Base-by-base conservation (phyloP, 2,888 invertebrate species). In the Octodonta nipae region DNA sequence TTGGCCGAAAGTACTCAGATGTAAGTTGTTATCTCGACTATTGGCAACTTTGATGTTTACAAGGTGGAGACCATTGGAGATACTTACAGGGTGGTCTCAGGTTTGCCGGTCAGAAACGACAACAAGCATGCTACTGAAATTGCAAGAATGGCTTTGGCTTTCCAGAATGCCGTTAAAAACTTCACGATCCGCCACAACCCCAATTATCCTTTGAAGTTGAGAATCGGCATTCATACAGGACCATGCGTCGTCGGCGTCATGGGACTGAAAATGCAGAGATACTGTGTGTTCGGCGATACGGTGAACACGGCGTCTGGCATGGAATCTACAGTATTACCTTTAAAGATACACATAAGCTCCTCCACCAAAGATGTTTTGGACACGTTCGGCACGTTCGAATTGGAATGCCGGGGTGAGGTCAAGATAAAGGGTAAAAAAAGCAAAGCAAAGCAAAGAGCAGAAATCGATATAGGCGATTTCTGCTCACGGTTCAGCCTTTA, bases 61-160 rank as follows among this genome's bases (percentile, higher is more conserved):
- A 96, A 96, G 75, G 88, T 95, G 51, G 89, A 91, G 64, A 91
- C 89, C 5, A 91, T 89, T 44, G 89, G 89, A 0, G 89, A 91
- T 54, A 88, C 89, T 1, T 91, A 91, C 59, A 89, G 91, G 89
- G 89, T 91, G 2, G 87, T 87, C 2, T 87, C 86, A 0, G 95
- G 96, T 4, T 65, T 96, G 26, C 95, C 96, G 0, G 78, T 83
- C 44, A 72, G 86, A 25, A 93, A 93, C 56, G 92, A 87, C 0
- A 80, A 77, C 45, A 68, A 76, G 24, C 96, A 96, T 63, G 92
- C 93, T 0, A 71, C 84, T 28, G 93, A 95, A 64, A 86, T 95
- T 28, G 86, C 91, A 0, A 70, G 88, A 17, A 83, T 95, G 80
- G 82, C 93, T 0, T 64, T 96, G 33, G 83, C 86, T 0, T 66